These are phyloP conservation scores for Halcyon chelicuti DNA, from an alignment of 2,797 vertebrate species.

Conservation along the genomic window DNA sequence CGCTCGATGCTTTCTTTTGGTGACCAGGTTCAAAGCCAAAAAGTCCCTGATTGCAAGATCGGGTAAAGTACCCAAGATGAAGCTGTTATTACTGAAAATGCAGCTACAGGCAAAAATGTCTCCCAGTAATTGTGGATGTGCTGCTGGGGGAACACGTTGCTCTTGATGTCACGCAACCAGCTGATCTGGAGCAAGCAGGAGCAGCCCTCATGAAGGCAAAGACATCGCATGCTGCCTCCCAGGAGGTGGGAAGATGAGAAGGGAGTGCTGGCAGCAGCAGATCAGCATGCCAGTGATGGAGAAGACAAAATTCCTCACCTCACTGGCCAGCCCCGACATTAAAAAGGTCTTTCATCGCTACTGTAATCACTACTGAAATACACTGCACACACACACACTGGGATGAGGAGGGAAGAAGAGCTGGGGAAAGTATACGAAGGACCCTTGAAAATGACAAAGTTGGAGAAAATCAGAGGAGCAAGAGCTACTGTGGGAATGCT, in stretches of 20 bases:
- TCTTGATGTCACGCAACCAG: background rate
- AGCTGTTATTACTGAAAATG: background rate
- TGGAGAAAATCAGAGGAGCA: background rate
- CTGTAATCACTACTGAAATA: background rate
- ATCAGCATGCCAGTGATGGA: background rate
- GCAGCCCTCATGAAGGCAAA: background rate
- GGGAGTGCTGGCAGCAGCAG: background rate
- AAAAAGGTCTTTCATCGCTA: background rate
- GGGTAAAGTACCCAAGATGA: background rate
- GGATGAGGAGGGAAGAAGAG: rapidly evolving
- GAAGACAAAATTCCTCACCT: background rate
- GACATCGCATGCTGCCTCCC: background rate
- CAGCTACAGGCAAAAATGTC: background rate
- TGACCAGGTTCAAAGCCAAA: background rate
- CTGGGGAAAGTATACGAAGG: background rate
- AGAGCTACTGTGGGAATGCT: background rate
- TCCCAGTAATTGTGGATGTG: background rate
- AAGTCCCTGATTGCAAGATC: background rate
- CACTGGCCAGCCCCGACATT: rapidly evolving
- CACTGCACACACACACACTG: background rate
- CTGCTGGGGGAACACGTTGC: rapidly evolving
- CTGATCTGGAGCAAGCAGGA: background rate
- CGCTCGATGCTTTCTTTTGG: background rate
- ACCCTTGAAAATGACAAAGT: background rate
- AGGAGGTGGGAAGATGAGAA: background rate